Percentiles rank a stretch among this genome's conserved stretches.
Conservation (phyloP, 92 coral and sea anemone species). For the Virgularia gustaviana region DNA sequence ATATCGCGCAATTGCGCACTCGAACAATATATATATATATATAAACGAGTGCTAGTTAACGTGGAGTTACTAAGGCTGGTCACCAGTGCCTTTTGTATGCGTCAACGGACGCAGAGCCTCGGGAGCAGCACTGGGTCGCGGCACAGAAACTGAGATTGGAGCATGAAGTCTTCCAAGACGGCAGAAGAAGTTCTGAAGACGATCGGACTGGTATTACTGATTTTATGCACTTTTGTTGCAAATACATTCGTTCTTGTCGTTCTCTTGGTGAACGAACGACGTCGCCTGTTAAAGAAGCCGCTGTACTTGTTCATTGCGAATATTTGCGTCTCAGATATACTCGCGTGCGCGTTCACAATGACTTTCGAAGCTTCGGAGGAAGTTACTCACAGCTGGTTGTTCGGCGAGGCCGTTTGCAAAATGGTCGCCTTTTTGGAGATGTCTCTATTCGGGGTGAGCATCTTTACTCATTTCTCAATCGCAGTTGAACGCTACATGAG, state of each 20-base stretch:
- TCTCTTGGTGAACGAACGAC: neutral
- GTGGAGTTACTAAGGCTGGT: no score
- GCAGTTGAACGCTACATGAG: constrained; percentile 25
- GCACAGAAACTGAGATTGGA: neutral
- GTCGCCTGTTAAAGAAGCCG: constrained; percentile 19
- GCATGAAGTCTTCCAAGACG: neutral
- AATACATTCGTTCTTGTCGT: constrained; percentile 1
- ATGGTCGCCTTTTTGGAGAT: constrained; percentile 16
- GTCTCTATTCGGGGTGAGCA: constrained; percentile 31
- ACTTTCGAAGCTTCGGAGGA: constrained; percentile 28
- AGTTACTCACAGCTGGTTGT: constrained; percentile 6
- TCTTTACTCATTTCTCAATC: constrained; percentile 29
- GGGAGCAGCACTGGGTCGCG: no score
- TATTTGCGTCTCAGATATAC: constrained; percentile 13
- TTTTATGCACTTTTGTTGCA: neutral
- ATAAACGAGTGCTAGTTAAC: no score
- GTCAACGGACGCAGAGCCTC: no score
- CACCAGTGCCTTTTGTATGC: no score
- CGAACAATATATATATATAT: neutral
- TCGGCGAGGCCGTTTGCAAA: constrained; percentile 16
- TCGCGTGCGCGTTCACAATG: constrained; percentile 23
- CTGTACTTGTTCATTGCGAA: constrained; percentile 15
- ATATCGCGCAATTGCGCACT: neutral
- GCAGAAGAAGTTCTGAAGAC: neutral
- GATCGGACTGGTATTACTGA: neutral